A percentile compares a stretch with the other conserved stretches of the same genome.
phyloP scores from a whole-genome alignment of 2,888 invertebrate species.

The Pandemis cinnamomeana region DNA sequence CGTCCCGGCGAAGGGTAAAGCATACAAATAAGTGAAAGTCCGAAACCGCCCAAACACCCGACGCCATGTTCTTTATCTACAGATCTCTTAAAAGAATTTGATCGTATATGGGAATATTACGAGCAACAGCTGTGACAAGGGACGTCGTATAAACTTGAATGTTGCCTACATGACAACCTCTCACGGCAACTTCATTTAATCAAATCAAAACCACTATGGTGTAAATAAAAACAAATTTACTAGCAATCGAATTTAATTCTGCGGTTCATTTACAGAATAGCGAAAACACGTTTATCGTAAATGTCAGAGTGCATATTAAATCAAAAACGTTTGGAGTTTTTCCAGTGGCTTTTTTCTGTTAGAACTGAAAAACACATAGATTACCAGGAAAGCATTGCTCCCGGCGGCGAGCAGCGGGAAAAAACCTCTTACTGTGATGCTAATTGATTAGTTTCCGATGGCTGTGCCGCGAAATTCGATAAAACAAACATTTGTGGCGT shows the following conservation, averaged over 20 bases:
- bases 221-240: background rate
- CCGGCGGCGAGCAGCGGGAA: conserved; percentile 39
- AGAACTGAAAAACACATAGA: conserved; percentile 47
- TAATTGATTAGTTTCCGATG: conserved; percentile 48
- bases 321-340: conserved; percentile 50
- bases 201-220: conserved; percentile 4
- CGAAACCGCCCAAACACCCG: conserved; percentile 79
- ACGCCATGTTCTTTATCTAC: conserved; percentile 81
- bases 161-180: conserved; percentile 47
- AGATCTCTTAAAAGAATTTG: conserved; percentile 84
- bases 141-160: conserved; percentile 77
- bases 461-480: conserved; percentile 26
- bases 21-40: conserved; percentile 85
- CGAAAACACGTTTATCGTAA: conserved; percentile 23
- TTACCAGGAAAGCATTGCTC: conserved; percentile 39
- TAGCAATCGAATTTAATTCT: background rate
- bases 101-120: conserved; percentile 83
- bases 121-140: conserved; percentile 82
- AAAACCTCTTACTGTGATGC: conserved; percentile 43
- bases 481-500: conserved; percentile 33
- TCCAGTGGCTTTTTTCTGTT: conserved; percentile 47
- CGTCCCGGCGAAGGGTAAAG: conserved; percentile 79
- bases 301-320: conserved; percentile 40
- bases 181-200: conserved; percentile 17
- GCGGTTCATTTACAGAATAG: background rate